Evolutionary conservation across 2,888 invertebrate genomes (phyloP).

Genomic region (Steromphala cineraria): DNA sequence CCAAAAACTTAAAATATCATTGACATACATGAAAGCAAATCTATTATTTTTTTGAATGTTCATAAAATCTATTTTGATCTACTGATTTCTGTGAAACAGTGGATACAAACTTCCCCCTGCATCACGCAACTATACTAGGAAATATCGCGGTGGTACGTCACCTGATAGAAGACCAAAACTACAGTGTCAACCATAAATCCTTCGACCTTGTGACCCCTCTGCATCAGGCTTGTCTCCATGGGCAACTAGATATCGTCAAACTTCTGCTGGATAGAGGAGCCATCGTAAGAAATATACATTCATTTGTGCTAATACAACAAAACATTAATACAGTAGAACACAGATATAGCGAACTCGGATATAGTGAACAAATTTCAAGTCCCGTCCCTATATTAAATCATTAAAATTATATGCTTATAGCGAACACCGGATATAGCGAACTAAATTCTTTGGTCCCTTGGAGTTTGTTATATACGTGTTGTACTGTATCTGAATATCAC

Average conservation of each 20-base stretch:
- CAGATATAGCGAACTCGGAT: neutral
- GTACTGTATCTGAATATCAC: too few species aligned
- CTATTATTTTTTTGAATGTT: too few species aligned
- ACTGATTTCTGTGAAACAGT: too few species aligned
- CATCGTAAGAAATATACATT: slow-evolving; percentile 43
- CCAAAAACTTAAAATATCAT: too few species aligned
- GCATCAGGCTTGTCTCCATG: slow-evolving; percentile 63
- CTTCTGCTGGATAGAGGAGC: slow-evolving; percentile 56
- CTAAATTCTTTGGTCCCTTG: too few species aligned
- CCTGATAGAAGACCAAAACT: slow-evolving; percentile 41
- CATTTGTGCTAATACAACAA: neutral
- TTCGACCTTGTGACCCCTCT: slow-evolving; percentile 61
- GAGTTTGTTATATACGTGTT: too few species aligned
- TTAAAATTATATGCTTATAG: too few species aligned
- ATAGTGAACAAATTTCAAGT: too few species aligned
- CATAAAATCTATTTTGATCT: too few species aligned
- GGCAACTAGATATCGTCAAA: slow-evolving; percentile 51
- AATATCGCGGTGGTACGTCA: slow-evolving; percentile 34
- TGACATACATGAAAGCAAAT: too few species aligned
- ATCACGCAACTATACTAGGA: slow-evolving; percentile 53
- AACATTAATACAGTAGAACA: neutral
- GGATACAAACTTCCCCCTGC: slow-evolving; percentile 44
- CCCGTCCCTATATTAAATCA: too few species aligned
- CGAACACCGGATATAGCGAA: too few species aligned
- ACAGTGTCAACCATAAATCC: slow-evolving; percentile 52